Evolutionary conservation across 2,113 vertebrate species (phyloP), one percentile per base, ranked within the genome.

Genomic region (Rhinichthys klamathensis): DNA sequence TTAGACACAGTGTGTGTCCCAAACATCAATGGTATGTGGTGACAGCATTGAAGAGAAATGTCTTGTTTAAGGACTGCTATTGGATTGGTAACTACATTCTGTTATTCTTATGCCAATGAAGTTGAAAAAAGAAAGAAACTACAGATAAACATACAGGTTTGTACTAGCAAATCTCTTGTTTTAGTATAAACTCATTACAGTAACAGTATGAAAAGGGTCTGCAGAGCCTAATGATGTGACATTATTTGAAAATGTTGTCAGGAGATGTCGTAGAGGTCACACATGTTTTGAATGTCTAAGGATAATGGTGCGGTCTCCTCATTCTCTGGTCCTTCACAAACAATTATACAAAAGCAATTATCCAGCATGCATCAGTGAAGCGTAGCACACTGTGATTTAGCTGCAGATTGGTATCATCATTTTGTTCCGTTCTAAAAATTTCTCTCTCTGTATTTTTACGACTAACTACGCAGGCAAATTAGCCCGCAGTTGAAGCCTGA

Each of bases 321-420:
- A 6, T 63, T 63, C n/a, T 80, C 80, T 13, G 44, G 25, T 51
- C 44, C 18, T 81, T 81, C 61, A 81, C 61, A 81, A 81, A 54
- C 80, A 82, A 51, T 82, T 82, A 67, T 69, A 67, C 61, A 5
- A 82, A 82, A n/a, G 61, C 78, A 65, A 80, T 80, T 65, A 80
- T 41, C 60, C 58, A 80, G 8, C 80, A 69, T 51, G 61, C 80
- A 69, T 69, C 80, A 69, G 61, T 69, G 41, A 69, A 82, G 61
- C 61, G 44, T 32, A 51, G 16, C n/a, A 46, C 16, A 69, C 49
- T 77, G 27, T 69, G 41, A 82, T 69, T 82, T 51, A 51, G 41
- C 78, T 46, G 78, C 58, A 61, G 78, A 63, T 44, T 80, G 77
- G 15, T 46, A 30, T 82, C 10, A 35, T 51, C 4, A 27, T 80